phyloP scores from a whole-genome alignment of 2,888 invertebrate species.

The Drosophila prostipennis region DNA sequence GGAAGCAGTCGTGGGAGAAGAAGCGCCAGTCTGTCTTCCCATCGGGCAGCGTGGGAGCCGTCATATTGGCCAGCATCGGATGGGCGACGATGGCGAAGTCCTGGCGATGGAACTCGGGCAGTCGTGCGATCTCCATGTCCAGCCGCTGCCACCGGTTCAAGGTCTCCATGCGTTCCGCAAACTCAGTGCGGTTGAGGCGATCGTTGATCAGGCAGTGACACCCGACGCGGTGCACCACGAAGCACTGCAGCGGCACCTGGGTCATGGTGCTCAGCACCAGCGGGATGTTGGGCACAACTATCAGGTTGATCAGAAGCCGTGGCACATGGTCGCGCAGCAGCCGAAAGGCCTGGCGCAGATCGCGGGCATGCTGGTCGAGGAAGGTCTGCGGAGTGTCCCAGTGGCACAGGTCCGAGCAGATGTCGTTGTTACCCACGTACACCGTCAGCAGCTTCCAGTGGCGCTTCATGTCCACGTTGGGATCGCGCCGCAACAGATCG shows the following conservation, averaged over 20 bases:
- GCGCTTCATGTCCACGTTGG: conserved; percentile 84
- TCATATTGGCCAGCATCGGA: conserved; percentile 79
- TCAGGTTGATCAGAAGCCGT: conserved; percentile 75
- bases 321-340: conserved; percentile 86
- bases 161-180: conserved; percentile 41
- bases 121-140: conserved; percentile 85
- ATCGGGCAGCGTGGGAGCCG: conserved; percentile 80
- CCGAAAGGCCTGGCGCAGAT: conserved; percentile 85
- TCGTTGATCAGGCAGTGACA: conserved; percentile 77
- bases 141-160: conserved; percentile 84
- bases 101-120: conserved; percentile 80
- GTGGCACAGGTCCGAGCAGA: conserved; percentile 86
- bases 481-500: conserved; percentile 73
- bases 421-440: conserved; percentile 87
- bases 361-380: conserved; percentile 84
- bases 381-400: conserved; percentile 79
- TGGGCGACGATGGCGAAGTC: conserved; percentile 87
- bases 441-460: conserved; percentile 88
- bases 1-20: conserved; percentile 87
- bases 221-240: conserved; percentile 65
- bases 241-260: conserved; percentile 63
- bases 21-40: conserved; percentile 85
- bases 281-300: conserved; percentile 73
- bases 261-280: conserved; percentile 50
- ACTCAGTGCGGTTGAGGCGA: conserved; percentile 37